Evolutionary conservation across 2,113 vertebrate species (phyloP).

Genomic region (Prinia subflava): DNA sequence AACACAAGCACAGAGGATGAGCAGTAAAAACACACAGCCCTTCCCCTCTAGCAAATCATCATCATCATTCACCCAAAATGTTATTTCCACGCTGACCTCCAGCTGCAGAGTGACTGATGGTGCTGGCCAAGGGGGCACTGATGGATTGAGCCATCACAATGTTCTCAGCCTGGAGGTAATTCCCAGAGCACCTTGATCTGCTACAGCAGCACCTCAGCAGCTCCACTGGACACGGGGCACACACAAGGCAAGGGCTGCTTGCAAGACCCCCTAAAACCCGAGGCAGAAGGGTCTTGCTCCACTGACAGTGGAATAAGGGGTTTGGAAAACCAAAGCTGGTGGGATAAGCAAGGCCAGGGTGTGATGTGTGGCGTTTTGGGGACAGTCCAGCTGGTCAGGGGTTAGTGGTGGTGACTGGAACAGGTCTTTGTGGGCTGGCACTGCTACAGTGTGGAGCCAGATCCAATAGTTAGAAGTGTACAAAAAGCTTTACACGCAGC

Average conservation of each 20-base stretch:
- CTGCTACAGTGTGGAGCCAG: not conserved
- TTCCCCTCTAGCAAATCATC: not conserved
- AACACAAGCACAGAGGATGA: not conserved
- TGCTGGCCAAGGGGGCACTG: not conserved
- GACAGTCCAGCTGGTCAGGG: not conserved
- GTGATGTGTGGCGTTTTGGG: accelerated
- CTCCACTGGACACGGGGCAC: not conserved
- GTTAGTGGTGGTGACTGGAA: not conserved
- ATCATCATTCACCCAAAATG: not conserved
- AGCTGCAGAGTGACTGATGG: not conserved
- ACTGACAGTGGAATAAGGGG: not conserved
- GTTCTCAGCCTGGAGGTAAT: not conserved
- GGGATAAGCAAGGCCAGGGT: not conserved
- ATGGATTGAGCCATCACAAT: not conserved
- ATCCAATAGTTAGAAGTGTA: accelerated
- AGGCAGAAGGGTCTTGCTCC: not conserved
- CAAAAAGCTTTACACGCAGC: not conserved
- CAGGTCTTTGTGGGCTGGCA: not conserved
- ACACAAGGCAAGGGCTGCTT: not conserved
- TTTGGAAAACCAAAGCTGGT: not conserved
- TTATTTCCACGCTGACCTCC: not conserved
- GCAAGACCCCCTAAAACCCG: not conserved
- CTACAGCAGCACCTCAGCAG: not conserved
- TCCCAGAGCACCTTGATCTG: not conserved
- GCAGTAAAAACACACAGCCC: not conserved